Evolutionary conservation across 2,888 invertebrate species (phyloP), one percentile per base, ranked within the genome.

Genomic region (Cepaea hortensis): DNA sequence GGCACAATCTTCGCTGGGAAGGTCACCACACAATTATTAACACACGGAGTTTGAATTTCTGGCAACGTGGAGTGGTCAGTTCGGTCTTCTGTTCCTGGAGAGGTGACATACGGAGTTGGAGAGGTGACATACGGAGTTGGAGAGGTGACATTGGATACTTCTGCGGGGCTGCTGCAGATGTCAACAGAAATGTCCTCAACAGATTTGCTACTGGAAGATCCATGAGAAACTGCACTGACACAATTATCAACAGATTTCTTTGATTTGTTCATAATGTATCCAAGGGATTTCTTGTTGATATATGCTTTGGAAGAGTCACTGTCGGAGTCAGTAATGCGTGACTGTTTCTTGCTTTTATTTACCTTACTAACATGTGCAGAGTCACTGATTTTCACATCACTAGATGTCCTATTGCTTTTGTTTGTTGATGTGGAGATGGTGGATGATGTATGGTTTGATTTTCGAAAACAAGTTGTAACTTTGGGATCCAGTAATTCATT

Each of bases 51-150:
- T 55, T 77, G 84, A 35, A 86, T 70, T 62, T 89, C 89, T 81
- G 85, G 80, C 68, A 89, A 48, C 1, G 81, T 81, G 3, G 82
- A 80, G 55, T 75, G 79, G 77, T 88, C 85, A 20, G 88, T 80
- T 7, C 89, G 85, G 81, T 89, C 89, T 61, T 89, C 89, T 3
- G 88, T 88, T 13, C 89, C 89, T 20, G 89, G 89, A 2, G 89
- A 89, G 18, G 89, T 89, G 46, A 87, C 89, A 55, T 88, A 87
- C 4, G 89, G 65, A 7, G 84, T 84, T 55, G 87, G 87, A 50
- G 84, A 87, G 23, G 87, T 87, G 68, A 84, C 80, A 61, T 88
- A 88, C 4, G 89, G 65, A 9, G 84, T 84, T 55, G 87, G 87
- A 50, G 84, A 87, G 23, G 87, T 87, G 68, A 84, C 80, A 61